phyloP scores from a whole-genome alignment of 2,113 vertebrate species.

The Monarcha castaneiventris region DNA sequence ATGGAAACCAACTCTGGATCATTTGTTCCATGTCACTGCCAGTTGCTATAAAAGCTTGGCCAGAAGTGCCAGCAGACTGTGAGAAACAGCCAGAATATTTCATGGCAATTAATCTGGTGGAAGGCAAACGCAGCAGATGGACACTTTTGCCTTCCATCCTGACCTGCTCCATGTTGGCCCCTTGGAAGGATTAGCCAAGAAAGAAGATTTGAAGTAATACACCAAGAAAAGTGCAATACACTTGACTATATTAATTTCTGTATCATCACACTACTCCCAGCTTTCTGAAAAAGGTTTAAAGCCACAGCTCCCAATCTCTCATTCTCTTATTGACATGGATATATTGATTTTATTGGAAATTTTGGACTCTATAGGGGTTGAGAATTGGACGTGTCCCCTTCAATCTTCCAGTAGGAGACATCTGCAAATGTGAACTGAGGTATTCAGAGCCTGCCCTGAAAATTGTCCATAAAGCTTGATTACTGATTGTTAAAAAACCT shows the following conservation, averaged over 20 bases:
- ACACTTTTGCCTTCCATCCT: background rate
- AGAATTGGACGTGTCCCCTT: background rate
- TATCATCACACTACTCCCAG: background rate
- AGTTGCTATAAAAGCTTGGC: background rate
- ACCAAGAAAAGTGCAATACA: background rate
- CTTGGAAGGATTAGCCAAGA: background rate
- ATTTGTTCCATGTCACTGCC: background rate
- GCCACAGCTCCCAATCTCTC: background rate
- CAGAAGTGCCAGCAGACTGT: background rate
- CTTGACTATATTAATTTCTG: background rate
- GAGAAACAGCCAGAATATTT: background rate
- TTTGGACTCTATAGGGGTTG: fast-evolving
- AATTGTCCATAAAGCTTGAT: background rate
- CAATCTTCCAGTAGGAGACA: background rate
- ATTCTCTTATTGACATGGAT: background rate
- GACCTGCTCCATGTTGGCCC: background rate
- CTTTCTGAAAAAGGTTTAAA: background rate
- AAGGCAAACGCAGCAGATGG: background rate
- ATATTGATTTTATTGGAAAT: background rate
- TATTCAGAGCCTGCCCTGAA: background rate
- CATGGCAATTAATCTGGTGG: background rate
- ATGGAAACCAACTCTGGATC: background rate
- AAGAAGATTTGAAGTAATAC: background rate
- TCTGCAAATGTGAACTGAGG: background rate
- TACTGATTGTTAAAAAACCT: background rate